Evolutionary conservation across 1,140 invertebrate species (phyloP).

Genomic region (Zophobas atratus): DNA sequence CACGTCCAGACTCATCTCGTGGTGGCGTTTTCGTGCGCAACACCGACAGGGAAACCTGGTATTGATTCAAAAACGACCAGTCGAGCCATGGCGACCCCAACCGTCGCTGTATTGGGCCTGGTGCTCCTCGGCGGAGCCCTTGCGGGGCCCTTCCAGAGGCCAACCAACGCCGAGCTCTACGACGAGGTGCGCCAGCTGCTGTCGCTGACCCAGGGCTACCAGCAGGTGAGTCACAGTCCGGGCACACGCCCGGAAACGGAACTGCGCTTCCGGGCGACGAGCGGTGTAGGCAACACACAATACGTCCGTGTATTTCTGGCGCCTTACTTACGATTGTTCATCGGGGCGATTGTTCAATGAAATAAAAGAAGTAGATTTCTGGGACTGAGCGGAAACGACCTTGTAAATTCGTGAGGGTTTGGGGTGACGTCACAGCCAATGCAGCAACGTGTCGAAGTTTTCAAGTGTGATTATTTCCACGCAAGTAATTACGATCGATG

Average conservation of each 20-base stretch:
- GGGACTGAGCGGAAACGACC: too few species aligned
- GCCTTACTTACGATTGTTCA: too few species aligned
- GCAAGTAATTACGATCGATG: too few species aligned
- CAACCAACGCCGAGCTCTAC: conserved; percentile 53
- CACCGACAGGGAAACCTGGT: conserved; percentile 8
- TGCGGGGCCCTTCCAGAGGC: conserved; percentile 42
- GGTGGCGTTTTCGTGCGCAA: conserved; percentile 15
- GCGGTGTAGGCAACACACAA: neutral
- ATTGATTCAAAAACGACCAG: conserved; percentile 26
- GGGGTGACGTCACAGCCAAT: too few species aligned
- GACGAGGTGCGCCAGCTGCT: conserved; percentile 63
- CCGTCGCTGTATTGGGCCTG: conserved; percentile 39
- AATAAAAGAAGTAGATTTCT: too few species aligned
- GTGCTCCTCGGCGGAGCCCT: conserved; percentile 32
- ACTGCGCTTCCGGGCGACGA: neutral
- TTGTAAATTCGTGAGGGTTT: too few species aligned
- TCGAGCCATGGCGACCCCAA: conserved; percentile 29
- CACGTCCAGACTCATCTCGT: neutral
- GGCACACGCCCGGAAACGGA: neutral
- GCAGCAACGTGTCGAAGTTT: too few species aligned
- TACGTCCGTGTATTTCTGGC: neutral
- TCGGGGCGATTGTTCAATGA: too few species aligned
- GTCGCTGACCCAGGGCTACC: conserved; percentile 49
- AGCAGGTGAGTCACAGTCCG: conserved; percentile 47
- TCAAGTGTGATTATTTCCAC: too few species aligned